A percentile compares a stretch with the other conserved stretches of the same genome.
phyloP scores from a whole-genome alignment of 2,113 vertebrate species.

The Cynopterus brachyotis region DNA sequence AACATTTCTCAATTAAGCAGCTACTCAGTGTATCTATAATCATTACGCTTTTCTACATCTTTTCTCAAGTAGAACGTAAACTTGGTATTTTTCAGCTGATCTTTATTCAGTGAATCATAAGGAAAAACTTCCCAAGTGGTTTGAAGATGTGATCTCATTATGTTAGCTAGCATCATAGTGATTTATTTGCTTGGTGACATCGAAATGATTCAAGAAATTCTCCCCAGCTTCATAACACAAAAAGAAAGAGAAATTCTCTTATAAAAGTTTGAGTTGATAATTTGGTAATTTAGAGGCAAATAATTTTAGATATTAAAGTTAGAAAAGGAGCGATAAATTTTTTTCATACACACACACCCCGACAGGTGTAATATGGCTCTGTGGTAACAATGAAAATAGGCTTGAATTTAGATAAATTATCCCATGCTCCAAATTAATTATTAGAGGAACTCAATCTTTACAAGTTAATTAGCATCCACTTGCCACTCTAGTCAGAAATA shows the following conservation, averaged over 20 bases:
- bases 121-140: background rate
- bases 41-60: background rate
- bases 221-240: background rate
- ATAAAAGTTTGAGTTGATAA: background rate
- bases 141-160: conserved; percentile 44
- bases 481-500: conserved; percentile 72
- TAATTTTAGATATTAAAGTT: background rate
- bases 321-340: background rate
- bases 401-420: background rate
- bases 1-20: background rate
- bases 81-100: background rate
- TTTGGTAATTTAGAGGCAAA: background rate
- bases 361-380: background rate
- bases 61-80: background rate
- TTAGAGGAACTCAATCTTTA: conserved; percentile 59
- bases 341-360: background rate
- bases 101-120: background rate
- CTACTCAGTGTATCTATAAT: background rate
- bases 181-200: background rate
- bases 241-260: background rate
- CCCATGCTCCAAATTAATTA: background rate
- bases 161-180: background rate
- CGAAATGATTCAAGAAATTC: conserved; percentile 36
- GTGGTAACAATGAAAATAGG: background rate
- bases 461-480: conserved; percentile 78